Base-by-base conservation (phyloP, 23 tunicate genomes). In the Ciona savignyi region DNA sequence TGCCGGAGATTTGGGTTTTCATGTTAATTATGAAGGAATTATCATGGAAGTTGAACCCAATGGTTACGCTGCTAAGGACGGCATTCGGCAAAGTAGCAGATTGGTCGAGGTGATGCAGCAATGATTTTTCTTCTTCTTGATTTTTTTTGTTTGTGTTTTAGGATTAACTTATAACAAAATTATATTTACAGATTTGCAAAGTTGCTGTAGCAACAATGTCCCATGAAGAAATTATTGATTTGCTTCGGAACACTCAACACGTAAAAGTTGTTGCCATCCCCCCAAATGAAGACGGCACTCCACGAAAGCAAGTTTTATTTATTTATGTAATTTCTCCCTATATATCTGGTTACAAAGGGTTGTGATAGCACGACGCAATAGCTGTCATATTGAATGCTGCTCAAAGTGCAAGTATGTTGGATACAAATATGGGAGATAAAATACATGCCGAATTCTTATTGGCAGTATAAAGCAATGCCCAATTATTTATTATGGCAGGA, bases 201-300 rank as follows among this genome's bases (percentile, higher is more conserved):
- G 79, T 81, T 4, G 66, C 83, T 0, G 97, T 90, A 29, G 97
- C 83, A 22, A 90, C 97, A 34, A 68, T 83, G 86, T 80, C 78
- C 4, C 83, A 79, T 56, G 97, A 83, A 23, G 90, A 90, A 51
- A 90, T 90, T 35, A 35, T 74, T 29, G 90, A 90, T 34, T 68
- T 84, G 25, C 74, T 90, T 11, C 74, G 83, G 32, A 90, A 82
- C 1, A 71, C 97, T 24, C 69, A 80, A 4, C 76, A 60, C 23
- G 85, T 90, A 3, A 75, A 69, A 19, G 86, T 80, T 23, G 88
- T 90, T 30, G 32, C 75, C 29, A 84, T 90, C 22, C 81, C 85
- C n/a, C 97, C 97, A 21, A 70, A 85, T 64, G 89, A 83, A 22
- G 97, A 90, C 68, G 85, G 85, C n/a, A 90, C 97, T 24, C 97